phyloP scores from a whole-genome alignment of 2,888 invertebrate genomes.

The Beris morrisii region DNA sequence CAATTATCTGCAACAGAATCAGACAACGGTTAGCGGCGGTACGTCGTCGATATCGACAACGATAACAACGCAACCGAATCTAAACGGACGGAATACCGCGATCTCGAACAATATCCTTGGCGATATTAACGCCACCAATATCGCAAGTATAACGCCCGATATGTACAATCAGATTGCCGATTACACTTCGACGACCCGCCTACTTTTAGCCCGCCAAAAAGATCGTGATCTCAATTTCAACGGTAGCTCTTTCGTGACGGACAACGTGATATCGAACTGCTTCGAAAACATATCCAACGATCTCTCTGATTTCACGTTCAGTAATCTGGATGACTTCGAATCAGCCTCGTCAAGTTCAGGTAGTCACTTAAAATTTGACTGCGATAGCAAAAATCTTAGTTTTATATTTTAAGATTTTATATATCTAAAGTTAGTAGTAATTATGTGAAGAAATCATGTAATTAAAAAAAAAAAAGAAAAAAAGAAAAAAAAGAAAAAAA shows the following conservation, averaged over 20 bases:
- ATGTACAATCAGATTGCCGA: conserved; percentile 6
- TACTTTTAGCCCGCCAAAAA: conserved; percentile 8
- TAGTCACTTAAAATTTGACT: conserved; percentile 41
- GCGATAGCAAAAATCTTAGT: conserved; percentile 36
- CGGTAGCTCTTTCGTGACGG: neutral
- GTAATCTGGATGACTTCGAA: conserved; percentile 36
- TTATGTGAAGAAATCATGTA: no score
- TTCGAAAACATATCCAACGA: conserved; percentile 23
- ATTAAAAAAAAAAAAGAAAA: no score
- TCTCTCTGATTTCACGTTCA: conserved; percentile 35
- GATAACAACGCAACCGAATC: neutral
- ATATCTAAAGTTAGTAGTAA: no score
- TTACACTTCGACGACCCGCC: neutral
- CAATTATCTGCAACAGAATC: neutral
- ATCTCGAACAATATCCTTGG: neutral
- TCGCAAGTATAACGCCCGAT: conserved; percentile 11
- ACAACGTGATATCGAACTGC: neutral
- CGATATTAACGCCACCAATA: conserved; percentile 1
- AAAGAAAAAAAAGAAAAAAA: no score
- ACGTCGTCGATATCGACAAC: neutral
- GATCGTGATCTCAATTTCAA: conserved; percentile 13
- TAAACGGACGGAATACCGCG: neutral
- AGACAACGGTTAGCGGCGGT: neutral
- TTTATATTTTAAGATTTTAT: no score
- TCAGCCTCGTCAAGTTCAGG: conserved; percentile 40